phyloP scores from a whole-genome alignment of 2,797 vertebrate genomes.

The Vireo griseus region DNA sequence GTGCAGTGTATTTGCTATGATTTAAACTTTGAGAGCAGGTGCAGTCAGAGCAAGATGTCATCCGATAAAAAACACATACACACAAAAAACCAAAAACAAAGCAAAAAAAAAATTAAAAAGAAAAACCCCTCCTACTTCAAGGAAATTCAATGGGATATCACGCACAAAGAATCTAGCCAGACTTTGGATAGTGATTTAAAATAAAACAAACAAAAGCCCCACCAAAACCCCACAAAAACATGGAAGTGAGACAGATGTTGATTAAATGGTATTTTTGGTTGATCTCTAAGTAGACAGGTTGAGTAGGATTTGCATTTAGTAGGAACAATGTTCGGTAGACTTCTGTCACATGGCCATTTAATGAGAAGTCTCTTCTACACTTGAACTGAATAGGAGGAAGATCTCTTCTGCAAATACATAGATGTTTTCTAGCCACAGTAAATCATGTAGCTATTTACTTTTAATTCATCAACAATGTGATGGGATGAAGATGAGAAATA shows the following conservation, averaged over 20 bases:
- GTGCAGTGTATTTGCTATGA: not conserved
- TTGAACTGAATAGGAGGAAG: not conserved
- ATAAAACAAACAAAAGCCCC: not conserved
- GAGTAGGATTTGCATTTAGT: not conserved
- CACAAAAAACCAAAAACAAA: too few species aligned
- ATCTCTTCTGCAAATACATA: not conserved
- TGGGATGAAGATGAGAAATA: conserved; percentile 12
- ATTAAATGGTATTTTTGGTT: not conserved
- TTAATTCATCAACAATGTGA: not conserved
- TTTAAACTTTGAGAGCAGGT: not conserved
- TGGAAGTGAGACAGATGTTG: not conserved
- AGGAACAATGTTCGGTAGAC: not conserved
- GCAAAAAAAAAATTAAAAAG: not conserved
- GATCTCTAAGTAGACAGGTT: not conserved
- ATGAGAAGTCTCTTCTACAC: not conserved
- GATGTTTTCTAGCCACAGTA: not conserved
- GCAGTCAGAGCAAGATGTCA: not conserved
- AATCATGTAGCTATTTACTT: not conserved
- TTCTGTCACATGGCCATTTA: not conserved
- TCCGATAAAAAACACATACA: not conserved
- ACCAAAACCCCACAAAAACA: not conserved
- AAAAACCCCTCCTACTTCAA: fast-evolving
- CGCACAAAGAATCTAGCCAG: not conserved
- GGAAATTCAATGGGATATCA: not conserved
- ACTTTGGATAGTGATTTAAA: not conserved